Percentiles rank a stretch among this genome's conserved stretches.
Evolutionary conservation across 2,888 invertebrate genomes (phyloP).

Genomic region (Limnephilus lunatus): DNA sequence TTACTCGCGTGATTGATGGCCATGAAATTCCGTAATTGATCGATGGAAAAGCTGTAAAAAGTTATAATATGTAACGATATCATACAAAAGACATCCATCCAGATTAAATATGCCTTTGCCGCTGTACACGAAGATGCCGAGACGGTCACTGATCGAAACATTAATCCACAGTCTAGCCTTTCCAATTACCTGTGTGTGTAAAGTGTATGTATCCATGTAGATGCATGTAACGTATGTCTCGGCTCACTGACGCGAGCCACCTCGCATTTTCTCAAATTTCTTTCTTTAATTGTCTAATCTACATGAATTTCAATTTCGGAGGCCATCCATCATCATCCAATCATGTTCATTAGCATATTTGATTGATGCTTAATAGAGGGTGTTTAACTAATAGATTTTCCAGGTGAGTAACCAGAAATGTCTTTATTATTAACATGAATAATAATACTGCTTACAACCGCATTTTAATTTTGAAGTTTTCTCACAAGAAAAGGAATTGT

Average conservation of each 20-base stretch:
- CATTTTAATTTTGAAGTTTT: background rate
- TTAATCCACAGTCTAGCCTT: background rate
- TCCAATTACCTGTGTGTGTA: conserved; percentile 1
- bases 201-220: background rate
- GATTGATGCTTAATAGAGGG: background rate
- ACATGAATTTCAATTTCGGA: background rate
- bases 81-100: background rate
- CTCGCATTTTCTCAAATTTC: background rate
- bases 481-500: background rate
- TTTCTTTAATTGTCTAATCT: background rate
- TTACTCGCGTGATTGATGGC: conserved; percentile 8
- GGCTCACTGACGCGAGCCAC: background rate
- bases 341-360: background rate
- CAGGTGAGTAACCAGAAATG: background rate
- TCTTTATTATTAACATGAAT: background rate
- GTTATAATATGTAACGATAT: background rate
- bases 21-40: background rate
- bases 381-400: background rate
- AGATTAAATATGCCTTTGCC: background rate
- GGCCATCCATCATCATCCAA: background rate
- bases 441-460: background rate
- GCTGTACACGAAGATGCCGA: background rate
- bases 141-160: background rate
- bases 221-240: background rate
- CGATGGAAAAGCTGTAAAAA: background rate